A percentile compares a stretch with the other conserved stretches of the same genome.
phyloP scores from a whole-genome alignment of 2,113 vertebrate species.

The Takifugu bimaculatus region DNA sequence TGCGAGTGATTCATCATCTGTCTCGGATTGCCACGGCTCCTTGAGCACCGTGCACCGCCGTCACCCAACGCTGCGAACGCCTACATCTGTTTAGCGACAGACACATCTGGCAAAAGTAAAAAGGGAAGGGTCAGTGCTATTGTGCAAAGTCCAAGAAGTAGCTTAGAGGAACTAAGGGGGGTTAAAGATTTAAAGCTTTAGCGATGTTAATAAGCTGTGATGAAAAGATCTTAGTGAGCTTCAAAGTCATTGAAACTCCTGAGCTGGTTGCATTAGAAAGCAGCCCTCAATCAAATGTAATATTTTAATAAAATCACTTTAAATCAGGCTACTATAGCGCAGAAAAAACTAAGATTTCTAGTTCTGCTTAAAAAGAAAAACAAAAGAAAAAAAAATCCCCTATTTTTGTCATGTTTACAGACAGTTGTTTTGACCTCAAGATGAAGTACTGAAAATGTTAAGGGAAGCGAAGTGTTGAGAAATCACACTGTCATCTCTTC shows the following conservation, averaged over 20 bases:
- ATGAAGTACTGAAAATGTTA: conserved; percentile 62
- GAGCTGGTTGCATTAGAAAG: too few relatives aligned
- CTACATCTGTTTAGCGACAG: conserved; percentile 6
- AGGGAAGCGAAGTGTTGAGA: conserved; percentile 45
- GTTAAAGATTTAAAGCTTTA: background rate
- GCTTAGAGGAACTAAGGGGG: background rate
- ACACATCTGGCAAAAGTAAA: conserved; percentile 13
- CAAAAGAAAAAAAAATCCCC: background rate
- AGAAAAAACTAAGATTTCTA: too few relatives aligned
- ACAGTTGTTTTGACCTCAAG: conserved; percentile 15
- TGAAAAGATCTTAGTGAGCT: background rate
- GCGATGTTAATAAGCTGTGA: background rate
- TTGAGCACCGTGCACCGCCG: too few relatives aligned
- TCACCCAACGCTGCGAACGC: conserved; percentile 1
- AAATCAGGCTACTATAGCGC: too few relatives aligned
- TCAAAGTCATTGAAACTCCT: too few relatives aligned
- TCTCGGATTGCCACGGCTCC: too few relatives aligned
- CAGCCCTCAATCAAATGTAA: too few relatives aligned
- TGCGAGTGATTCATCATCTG: conserved; percentile 1
- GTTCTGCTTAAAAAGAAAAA: background rate
- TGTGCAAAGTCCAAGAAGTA: background rate
- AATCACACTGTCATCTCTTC: conserved; percentile 52
- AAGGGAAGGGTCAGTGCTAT: conserved; percentile 4
- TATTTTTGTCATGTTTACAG: too few relatives aligned
- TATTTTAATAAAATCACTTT: too few relatives aligned